Evolutionary conservation across 92 coral and sea anemone genomes (phyloP).

Genomic region (Parazoanthus darwini): DNA sequence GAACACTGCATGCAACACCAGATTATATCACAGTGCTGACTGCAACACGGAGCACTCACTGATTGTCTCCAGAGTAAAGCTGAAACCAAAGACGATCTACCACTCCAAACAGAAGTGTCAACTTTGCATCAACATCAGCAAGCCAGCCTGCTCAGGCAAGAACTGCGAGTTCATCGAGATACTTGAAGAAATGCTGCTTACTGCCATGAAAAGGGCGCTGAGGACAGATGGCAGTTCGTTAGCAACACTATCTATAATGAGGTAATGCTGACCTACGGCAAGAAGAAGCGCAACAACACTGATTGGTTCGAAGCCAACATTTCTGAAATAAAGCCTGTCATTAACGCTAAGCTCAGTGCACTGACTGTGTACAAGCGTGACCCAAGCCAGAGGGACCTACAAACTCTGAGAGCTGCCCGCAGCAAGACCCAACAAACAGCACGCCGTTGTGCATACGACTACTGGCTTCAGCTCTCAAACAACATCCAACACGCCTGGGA

Average conservation of each 20-base stretch:
- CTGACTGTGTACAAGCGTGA: neutral
- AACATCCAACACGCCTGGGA: constrained; percentile 35
- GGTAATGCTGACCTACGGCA: constrained; percentile 4
- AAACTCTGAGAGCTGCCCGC: constrained; percentile 12
- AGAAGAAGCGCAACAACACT: neutral
- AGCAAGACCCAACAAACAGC: constrained; percentile 36
- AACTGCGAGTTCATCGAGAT: too few species aligned
- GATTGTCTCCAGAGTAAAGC: too few species aligned
- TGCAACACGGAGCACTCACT: too few species aligned
- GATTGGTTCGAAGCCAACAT: constrained; percentile 11
- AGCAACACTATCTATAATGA: neutral
- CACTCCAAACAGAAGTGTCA: too few species aligned
- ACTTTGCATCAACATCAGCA: too few species aligned
- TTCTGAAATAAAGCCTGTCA: neutral
- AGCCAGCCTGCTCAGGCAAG: too few species aligned
- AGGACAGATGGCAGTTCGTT: constrained; percentile 6
- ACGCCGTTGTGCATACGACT: neutral
- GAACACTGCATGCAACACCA: too few species aligned
- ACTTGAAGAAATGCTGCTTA: too few species aligned
- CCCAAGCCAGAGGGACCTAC: constrained; percentile 36
- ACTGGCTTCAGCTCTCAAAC: constrained; percentile 34
- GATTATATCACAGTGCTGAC: too few species aligned
- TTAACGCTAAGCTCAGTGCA: neutral
- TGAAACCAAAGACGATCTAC: too few species aligned
- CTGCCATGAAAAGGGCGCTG: neutral